Conservation (phyloP, 2,113 vertebrate genomes). For the Tyto alba region DNA sequence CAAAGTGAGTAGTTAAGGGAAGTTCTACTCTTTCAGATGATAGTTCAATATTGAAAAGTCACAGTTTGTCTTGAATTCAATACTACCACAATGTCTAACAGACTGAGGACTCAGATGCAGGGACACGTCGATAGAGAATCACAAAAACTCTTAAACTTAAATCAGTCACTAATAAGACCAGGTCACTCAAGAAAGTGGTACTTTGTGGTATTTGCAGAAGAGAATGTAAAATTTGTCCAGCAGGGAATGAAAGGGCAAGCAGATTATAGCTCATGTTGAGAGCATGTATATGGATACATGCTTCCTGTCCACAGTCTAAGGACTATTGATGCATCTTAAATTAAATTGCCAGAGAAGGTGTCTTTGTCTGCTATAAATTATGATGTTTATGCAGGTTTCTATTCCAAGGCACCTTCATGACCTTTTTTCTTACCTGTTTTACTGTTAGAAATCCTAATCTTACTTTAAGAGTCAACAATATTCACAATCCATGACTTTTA, state of each 20-base stretch:
- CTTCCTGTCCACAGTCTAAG: neutral
- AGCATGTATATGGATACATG: neutral
- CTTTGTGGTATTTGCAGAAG: neutral
- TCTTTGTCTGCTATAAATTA: neutral
- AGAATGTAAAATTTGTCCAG: neutral
- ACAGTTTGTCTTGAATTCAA: neutral
- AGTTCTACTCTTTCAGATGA: neutral
- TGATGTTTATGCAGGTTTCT: neutral
- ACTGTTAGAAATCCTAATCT: neutral
- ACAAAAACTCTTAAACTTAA: neutral
- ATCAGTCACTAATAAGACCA: neutral
- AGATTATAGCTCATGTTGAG: neutral
- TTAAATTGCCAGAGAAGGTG: neutral
- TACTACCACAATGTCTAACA: neutral
- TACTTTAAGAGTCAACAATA: neutral
- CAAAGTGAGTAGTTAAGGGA: neutral
- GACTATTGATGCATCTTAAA: neutral
- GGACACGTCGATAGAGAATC: neutral
- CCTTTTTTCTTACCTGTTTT: neutral
- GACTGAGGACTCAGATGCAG: neutral
- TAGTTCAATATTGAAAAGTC: neutral
- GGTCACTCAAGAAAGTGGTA: neutral
- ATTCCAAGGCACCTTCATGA: neutral
- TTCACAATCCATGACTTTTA: neutral
- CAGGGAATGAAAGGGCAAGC: neutral